A percentile compares a stretch with the other conserved stretches of the same genome.
phyloP scores from a whole-genome alignment of 2,113 vertebrate genomes.

The Siniperca knerii region DNA sequence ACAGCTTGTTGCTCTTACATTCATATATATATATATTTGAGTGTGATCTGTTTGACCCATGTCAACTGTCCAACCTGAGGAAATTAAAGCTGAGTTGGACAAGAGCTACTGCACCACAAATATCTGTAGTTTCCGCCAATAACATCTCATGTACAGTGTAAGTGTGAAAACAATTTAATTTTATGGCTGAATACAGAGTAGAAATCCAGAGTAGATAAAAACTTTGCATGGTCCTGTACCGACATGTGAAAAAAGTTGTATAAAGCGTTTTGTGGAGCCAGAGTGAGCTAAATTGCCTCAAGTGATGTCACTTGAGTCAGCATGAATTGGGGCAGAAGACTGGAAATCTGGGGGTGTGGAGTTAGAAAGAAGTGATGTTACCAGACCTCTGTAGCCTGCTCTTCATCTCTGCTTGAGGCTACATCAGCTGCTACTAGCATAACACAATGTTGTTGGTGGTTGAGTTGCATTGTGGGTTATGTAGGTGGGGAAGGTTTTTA shows the following conservation, averaged over 20 bases:
- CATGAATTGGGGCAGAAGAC: background rate
- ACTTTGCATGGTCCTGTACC: background rate
- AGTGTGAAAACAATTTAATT: background rate
- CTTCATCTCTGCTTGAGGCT: background rate
- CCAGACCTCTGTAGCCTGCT: background rate
- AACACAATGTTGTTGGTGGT: background rate
- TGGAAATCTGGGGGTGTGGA: background rate
- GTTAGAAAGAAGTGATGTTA: background rate
- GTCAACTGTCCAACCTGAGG: background rate
- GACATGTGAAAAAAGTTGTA: background rate
- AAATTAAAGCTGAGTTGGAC: background rate
- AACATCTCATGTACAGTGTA: background rate
- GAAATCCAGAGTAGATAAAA: background rate
- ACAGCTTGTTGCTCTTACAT: too few species aligned
- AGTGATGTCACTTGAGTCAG: background rate
- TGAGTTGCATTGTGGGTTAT: background rate
- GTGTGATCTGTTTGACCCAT: background rate
- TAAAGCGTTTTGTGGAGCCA: background rate
- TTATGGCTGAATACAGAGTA: background rate
- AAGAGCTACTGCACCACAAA: background rate
- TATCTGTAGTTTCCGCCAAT: background rate
- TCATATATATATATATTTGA: background rate
- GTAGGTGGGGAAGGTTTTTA: background rate
- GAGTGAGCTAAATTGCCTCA: background rate
- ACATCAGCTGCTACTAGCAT: background rate